Evolutionary conservation across 1,140 invertebrate species (phyloP).

Genomic region (Plutomurus gul): DNA sequence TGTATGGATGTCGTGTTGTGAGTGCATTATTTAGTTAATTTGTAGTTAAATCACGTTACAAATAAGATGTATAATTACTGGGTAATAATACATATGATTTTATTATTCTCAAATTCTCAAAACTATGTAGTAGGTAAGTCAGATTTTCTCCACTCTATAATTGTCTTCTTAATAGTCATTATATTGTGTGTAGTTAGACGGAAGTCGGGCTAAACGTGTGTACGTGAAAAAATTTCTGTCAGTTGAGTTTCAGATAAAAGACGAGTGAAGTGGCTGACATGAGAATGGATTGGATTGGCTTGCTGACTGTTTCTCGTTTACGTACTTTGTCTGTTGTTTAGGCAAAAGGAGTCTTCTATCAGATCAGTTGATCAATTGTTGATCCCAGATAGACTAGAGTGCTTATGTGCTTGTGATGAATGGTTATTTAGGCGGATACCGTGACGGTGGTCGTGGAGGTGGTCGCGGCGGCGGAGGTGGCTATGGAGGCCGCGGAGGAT

Average conservation of each 20-base stretch:
- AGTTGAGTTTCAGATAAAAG: constrained; percentile 22
- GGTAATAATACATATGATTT: too few species aligned
- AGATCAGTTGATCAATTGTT: constrained; percentile 12
- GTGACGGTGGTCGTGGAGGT: constrained; percentile 40
- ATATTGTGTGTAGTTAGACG: background rate
- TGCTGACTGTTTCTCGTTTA: constrained; percentile 26
- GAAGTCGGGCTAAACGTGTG: background rate
- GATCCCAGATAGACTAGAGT: constrained; percentile 21
- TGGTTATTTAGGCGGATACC: constrained; percentile 44
- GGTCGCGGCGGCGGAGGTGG: constrained; percentile 19
- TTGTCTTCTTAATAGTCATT: background rate
- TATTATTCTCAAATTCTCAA: too few species aligned
- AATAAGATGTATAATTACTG: too few species aligned
- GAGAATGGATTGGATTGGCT: constrained; percentile 8
- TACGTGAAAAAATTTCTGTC: constrained; percentile 7
- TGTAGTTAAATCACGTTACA: too few species aligned
- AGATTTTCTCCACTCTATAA: background rate
- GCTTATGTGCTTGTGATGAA: constrained; percentile 17
- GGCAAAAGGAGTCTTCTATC: constrained; percentile 25
- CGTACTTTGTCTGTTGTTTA: constrained; percentile 20
- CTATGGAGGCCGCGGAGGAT: constrained; percentile 36
- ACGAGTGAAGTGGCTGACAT: constrained; percentile 14
- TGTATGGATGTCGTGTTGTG: constrained; percentile 6
- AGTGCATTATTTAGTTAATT: background rate
- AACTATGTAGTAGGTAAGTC: background rate